phyloP scores from a whole-genome alignment of 2,888 invertebrate species.

The Drosophila robusta region DNA sequence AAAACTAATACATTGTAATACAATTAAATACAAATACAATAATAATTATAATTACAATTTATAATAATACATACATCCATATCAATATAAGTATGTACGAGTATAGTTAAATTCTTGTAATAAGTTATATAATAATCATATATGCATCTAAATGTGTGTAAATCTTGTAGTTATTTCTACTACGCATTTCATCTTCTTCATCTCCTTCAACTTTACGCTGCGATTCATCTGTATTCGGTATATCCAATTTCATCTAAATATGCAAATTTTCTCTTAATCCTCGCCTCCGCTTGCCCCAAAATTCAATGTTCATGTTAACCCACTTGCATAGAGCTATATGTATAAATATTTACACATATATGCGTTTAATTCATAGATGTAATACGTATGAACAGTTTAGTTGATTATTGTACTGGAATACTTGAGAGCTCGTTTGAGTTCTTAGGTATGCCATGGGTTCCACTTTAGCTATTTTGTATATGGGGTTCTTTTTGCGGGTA shows the following conservation, averaged over 20 bases:
- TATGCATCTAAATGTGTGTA: conserved; percentile 39
- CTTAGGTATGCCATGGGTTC: conserved; percentile 6
- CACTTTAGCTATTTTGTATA: conserved; percentile 12
- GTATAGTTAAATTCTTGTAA: conserved; percentile 64
- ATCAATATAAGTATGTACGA: conserved; percentile 66
- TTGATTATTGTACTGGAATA: conserved; percentile 17
- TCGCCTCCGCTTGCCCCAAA: not conserved
- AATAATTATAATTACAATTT: conserved; percentile 69
- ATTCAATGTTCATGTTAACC: too few relatives aligned
- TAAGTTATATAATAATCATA: conserved; percentile 43
- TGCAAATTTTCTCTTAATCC: conserved; percentile 10
- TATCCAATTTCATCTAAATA: conserved; percentile 22
- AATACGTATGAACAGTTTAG: conserved; percentile 10
- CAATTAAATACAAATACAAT: conserved; percentile 83
- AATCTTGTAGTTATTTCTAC: conserved; percentile 25
- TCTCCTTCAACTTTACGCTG: not conserved
- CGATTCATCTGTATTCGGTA: conserved; percentile 10
- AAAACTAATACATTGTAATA: conserved; percentile 81
- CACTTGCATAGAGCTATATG: conserved; percentile 1
- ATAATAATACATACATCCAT: conserved; percentile 64
- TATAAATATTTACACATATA: conserved; percentile 33
- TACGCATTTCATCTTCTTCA: not conserved
- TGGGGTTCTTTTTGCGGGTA: conserved; percentile 1
- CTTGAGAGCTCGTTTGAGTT: conserved; percentile 16
- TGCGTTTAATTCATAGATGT: conserved; percentile 15